Base-by-base conservation (phyloP, 2,113 vertebrate species). In the Brachirus orientalis region DNA sequence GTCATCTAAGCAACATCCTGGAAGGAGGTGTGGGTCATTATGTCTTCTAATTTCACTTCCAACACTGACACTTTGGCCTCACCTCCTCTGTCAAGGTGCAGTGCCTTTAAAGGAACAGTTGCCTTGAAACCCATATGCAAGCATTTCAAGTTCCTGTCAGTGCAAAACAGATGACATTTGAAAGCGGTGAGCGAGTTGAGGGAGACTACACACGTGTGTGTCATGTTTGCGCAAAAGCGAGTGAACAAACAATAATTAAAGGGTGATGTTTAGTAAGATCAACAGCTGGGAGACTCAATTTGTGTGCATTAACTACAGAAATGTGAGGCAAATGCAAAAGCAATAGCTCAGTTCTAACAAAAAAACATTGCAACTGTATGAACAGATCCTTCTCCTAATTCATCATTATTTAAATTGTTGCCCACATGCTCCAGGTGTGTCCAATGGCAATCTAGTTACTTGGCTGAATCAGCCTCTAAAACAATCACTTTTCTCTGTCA, bases 1-100 rank as follows among this genome's bases (percentile, higher is more conserved):
- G 84, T 89, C 68, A 83, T 84, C 78, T 80, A 84, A 78, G 82
- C 48, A 48, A 71, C 72, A 35, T 55, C 86, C 20, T 12, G 50
- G 4, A 12, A 10, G 50, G 52, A 14, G 16, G 14, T 33, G 14
- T 16, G 6, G 64, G 56, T 66, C 61, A 54, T 41, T 57, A 36
- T 54, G 58, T 10, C 18, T 9, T 76, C 69, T 75, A 67, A 67
- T 61, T 67, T 56, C 38, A 38, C 66, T 66, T 64, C 66, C 22
- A n/a, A 60, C 13, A 6, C 28, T 13, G 6, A 67, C 75, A 14
- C 72, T 50, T 69, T 75, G 5, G 48, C 62, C 43, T 70, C 41
- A 46, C 33, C 72, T 70, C 22, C 22, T 40, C 61, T 81, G 80
- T 83, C 60, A 75, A 75, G 56, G 52, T 18, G 6, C 11, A 56